Evolutionary conservation across 53 echinoderm and acorn worm genomes (phyloP).

Genomic region (Echinometra lucunter): DNA sequence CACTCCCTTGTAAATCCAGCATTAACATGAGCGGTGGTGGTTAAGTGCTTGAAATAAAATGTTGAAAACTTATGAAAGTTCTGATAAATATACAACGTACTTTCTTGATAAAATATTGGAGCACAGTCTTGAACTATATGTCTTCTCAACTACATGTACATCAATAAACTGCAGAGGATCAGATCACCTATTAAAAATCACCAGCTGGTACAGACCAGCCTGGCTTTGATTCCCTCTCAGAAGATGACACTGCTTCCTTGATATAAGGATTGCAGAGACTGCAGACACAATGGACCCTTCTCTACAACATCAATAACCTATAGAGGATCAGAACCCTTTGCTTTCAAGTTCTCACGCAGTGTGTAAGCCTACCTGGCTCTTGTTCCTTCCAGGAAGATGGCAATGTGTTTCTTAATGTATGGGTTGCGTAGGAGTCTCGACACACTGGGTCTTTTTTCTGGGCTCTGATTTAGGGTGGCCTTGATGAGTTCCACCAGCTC

Average conservation of each 20-base stretch:
- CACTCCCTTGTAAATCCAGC: no score
- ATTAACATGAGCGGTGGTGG: no score
- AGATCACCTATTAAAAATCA: no score
- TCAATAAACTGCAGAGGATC: no score
- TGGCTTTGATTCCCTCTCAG: background rate
- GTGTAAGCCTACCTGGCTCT: slow-evolving; percentile 76
- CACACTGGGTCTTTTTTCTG: slow-evolving; percentile 96
- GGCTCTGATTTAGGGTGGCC: slow-evolving; percentile 87
- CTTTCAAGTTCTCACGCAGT: background rate
- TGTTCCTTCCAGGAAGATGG: slow-evolving; percentile 96
- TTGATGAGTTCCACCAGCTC: slow-evolving; percentile 95
- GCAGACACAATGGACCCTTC: background rate
- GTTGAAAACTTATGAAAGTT: no score
- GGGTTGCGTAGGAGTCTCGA: slow-evolving; percentile 91
- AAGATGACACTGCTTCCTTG: background rate
- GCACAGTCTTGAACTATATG: no score
- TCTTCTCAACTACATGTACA: no score
- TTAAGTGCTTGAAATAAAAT: no score
- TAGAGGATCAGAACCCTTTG: background rate
- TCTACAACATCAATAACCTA: background rate
- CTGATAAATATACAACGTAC: no score
- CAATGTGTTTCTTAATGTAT: slow-evolving; percentile 98
- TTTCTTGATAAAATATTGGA: no score
- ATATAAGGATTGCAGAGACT: background rate
- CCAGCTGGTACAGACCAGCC: no score